phyloP scores from a whole-genome alignment of 1,140 invertebrate genomes.

The Bombus confusus region DNA sequence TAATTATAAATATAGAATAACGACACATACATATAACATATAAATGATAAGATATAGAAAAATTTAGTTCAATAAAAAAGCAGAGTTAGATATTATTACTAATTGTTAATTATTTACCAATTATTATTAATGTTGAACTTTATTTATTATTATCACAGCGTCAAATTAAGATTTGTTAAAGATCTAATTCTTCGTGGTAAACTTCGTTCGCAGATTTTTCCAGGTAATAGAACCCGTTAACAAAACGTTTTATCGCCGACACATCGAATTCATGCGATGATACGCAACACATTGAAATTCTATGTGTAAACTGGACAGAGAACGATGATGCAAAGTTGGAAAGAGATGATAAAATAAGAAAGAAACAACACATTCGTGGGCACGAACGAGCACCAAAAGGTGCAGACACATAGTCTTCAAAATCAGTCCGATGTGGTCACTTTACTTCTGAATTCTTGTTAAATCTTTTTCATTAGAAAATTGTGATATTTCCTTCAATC shows the following conservation, averaged over 20 bases:
- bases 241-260: not conserved
- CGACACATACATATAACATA: too few species aligned
- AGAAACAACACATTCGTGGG: not conserved
- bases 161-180: not conserved
- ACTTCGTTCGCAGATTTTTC: not conserved
- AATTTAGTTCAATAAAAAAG: too few species aligned
- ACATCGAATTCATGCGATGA: conserved; percentile 24
- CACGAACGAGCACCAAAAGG: not conserved
- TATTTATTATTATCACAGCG: not conserved
- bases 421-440: not conserved
- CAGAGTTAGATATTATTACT: too few species aligned
- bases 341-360: not conserved
- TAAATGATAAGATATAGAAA: too few species aligned
- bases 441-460: not conserved
- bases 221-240: not conserved
- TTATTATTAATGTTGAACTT: not conserved
- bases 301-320: not conserved
- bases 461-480: not conserved
- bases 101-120: too few species aligned
- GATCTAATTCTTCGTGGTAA: not conserved
- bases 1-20: too few species aligned
- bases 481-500: too few species aligned
- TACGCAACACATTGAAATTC: conserved; percentile 25
- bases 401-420: not conserved
- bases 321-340: not conserved